Base-by-base conservation (phyloP, 35 echinoderm and acorn worm genomes). In the Acanthaster planci region DNA sequence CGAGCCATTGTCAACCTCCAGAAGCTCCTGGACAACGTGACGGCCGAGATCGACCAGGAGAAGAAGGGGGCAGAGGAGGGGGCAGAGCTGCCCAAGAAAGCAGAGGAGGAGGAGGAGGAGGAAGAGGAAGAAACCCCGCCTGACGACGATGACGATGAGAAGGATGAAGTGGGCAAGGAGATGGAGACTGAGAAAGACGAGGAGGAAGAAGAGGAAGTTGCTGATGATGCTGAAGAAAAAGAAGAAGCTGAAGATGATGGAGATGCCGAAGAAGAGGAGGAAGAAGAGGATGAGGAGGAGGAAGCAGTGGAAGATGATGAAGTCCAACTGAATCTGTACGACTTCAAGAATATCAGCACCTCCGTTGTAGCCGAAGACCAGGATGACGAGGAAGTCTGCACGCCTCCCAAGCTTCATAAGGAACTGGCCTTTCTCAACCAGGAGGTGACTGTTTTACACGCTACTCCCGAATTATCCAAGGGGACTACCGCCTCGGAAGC, bases 1-100 rank as follows among this genome's bases (percentile, higher is more conserved):
- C 85, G 89, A 82, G 96, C 96, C 17, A 99, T 99, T 9, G 92
- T 94, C 0, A 99, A 99, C 78, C 87, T 99, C 42, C 96, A 99
- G 75, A 93, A 90, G 44, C 47, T 99, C 32, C 89, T 99, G 84
- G 96, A 99, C 72, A 99, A 99, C 82, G 96, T 99, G 3, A 99
- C 96, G 22, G 96, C 92, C 17, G 96, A 99, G 72, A 99, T 99
- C 19, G 68, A 85, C 51, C 96, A 94, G 8, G 86, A 90, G 38
- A 85, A 91, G 55, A 52, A 88, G 32, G 86, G 85, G 26, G 81
- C 77, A 68, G 87, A 93, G 7, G 85, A 53, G 19, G 64, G 22
- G 64, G 34, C 22, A 26, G 21, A 2, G 34, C 18, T 26, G 19
- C 9, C 7, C 9, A 94, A 81, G 47, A 15, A 37, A 57, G 39